phyloP scores from a whole-genome alignment of 2,797 vertebrate species.

The Mionectes olivaceus region DNA sequence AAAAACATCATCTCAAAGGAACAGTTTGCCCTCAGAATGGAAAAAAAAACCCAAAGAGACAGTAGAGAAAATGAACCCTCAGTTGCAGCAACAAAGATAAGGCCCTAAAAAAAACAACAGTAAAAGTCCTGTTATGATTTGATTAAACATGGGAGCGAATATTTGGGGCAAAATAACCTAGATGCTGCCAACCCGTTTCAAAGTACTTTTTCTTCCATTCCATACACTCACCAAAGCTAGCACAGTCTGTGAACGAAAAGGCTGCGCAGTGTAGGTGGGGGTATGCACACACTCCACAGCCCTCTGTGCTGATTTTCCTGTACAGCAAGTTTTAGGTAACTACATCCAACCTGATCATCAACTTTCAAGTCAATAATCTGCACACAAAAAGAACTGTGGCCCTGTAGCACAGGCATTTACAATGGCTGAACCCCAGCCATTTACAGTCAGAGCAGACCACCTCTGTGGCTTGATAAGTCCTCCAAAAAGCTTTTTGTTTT shows the following conservation, averaged over 20 bases:
- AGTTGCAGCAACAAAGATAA: slow-evolving; percentile 8
- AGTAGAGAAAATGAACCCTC: slow-evolving; percentile 5
- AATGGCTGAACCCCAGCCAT: background rate
- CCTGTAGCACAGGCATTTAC: rapidly evolving
- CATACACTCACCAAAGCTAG: background rate
- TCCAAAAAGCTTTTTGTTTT: background rate
- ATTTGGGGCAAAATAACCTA: background rate
- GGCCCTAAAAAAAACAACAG: background rate
- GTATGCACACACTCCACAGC: background rate
- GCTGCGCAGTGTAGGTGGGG: background rate
- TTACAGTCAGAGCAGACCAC: background rate
- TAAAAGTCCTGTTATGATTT: background rate
- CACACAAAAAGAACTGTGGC: background rate
- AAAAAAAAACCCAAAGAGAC: background rate
- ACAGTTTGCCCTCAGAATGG: background rate
- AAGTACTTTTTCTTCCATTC: background rate
- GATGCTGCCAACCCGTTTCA: background rate
- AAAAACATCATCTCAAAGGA: background rate
- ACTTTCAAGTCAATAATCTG: background rate
- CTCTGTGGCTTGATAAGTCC: background rate
- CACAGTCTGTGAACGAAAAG: background rate
- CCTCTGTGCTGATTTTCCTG: background rate
- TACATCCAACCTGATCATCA: background rate
- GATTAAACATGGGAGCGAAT: background rate
- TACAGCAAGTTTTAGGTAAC: background rate